A percentile compares a stretch with the other conserved stretches of the same genome.
Conservation (phyloP, 2,113 vertebrate genomes). For the Nanorana parkeri region DNA sequence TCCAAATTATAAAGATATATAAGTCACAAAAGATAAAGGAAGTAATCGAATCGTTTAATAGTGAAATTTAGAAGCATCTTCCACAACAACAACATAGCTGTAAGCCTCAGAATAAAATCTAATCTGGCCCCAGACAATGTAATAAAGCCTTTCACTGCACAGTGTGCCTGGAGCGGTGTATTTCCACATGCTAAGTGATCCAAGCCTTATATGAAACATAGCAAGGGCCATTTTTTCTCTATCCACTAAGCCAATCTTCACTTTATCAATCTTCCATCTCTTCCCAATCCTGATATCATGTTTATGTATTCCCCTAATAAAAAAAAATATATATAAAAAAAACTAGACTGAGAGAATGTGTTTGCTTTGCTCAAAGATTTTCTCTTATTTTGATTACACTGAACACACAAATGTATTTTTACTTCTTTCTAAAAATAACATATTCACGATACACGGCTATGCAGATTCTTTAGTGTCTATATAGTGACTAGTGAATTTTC, state of each 20-base stretch:
- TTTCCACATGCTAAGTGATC: background rate
- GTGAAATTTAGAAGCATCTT: constrained; percentile 1
- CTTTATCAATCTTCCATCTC: too few relatives aligned
- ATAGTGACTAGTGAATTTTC: too few relatives aligned
- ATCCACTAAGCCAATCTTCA: background rate
- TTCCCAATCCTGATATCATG: too few relatives aligned
- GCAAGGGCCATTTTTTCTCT: background rate
- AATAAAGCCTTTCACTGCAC: background rate
- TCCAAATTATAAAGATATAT: background rate
- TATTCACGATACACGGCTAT: too few relatives aligned
- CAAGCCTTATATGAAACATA: background rate
- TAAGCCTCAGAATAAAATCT: constrained; percentile 5
- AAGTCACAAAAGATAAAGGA: background rate
- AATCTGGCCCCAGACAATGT: constrained; percentile 12
- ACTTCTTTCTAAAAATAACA: too few relatives aligned
- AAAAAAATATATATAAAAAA: too few relatives aligned
- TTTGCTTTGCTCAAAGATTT: too few relatives aligned
- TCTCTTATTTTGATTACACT: too few relatives aligned
- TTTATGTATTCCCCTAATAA: too few relatives aligned
- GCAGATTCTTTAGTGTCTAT: too few relatives aligned
- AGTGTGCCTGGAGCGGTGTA: background rate
- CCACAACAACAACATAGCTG: background rate
- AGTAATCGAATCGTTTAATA: constrained; percentile 10
- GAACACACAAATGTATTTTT: too few relatives aligned
- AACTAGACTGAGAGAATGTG: too few relatives aligned